Evolutionary conservation across 2,888 invertebrate species (phyloP).

Genomic region (Ypsolopha sequella): DNA sequence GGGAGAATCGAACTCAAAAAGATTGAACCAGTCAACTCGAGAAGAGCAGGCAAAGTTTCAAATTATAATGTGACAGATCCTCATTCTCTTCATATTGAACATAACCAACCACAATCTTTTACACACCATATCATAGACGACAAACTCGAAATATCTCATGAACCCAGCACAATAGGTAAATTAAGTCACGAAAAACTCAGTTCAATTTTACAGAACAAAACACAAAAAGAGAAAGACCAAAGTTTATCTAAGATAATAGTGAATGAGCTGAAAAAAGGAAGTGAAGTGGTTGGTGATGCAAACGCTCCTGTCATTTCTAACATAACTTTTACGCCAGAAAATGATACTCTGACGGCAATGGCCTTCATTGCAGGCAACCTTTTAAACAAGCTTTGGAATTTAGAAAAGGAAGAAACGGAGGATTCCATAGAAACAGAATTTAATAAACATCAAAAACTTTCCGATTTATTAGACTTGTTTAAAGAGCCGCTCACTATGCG

Average conservation of each 20-base stretch:
- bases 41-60: slow-evolving; percentile 23
- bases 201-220: slow-evolving; percentile 30
- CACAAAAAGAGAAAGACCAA: slow-evolving; percentile 34
- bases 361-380: slow-evolving; percentile 58
- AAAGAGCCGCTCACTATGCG: slow-evolving; percentile 50
- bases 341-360: slow-evolving; percentile 56
- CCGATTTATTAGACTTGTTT: slow-evolving; percentile 47
- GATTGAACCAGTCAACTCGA: slow-evolving; percentile 21
- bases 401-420: slow-evolving; percentile 40
- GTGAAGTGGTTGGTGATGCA: slow-evolving; percentile 43
- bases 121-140: slow-evolving; percentile 40
- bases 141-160: slow-evolving; percentile 39
- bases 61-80: slow-evolving; percentile 20
- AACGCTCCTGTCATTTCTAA: slow-evolving; percentile 41
- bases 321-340: slow-evolving; percentile 56
- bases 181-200: slow-evolving; percentile 24
- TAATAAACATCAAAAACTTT: slow-evolving; percentile 48
- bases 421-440: slow-evolving; percentile 39
- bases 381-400: slow-evolving; percentile 54
- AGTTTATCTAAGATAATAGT: slow-evolving; percentile 49
- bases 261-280: slow-evolving; percentile 42
- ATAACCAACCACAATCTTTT: slow-evolving; percentile 29
- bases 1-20: slow-evolving; percentile 41
- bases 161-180: slow-evolving; percentile 21
- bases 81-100: slow-evolving; percentile 29